Conservation (phyloP, 2,113 vertebrate genomes). For the Nycticryphes semicollaris region DNA sequence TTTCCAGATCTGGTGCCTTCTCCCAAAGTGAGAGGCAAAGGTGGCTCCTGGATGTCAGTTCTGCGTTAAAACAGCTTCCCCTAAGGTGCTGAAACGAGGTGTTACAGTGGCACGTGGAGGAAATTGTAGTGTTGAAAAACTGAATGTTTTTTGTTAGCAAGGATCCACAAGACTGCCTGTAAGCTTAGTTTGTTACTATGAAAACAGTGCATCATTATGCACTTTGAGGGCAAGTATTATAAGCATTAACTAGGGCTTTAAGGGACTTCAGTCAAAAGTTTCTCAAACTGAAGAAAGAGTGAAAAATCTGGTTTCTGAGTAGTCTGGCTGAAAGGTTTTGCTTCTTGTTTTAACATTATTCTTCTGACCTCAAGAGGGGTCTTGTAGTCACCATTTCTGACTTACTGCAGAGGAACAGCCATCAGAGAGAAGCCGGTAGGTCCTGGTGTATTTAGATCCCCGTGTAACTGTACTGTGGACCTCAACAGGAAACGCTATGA, state of each 20-base stretch:
- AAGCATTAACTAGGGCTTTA: not conserved
- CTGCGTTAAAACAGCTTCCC: not conserved
- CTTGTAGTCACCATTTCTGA: not conserved
- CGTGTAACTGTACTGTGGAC: not conserved
- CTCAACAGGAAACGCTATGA: not conserved
- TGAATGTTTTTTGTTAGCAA: not conserved
- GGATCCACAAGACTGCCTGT: not conserved
- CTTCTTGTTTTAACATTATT: not conserved
- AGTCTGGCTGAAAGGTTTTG: not conserved
- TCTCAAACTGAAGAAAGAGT: not conserved
- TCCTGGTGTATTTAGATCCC: not conserved
- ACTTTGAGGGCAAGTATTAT: not conserved
- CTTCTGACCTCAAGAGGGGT: not conserved
- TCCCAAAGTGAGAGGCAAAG: not conserved
- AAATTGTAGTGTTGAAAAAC: not conserved
- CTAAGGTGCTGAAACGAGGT: not conserved
- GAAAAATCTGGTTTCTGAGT: not conserved
- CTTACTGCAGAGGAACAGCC: not conserved
- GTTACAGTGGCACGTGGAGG: not conserved
- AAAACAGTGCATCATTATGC: not conserved
- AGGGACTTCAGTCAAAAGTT: not conserved
- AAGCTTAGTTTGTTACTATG: not conserved
- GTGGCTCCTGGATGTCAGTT: not conserved
- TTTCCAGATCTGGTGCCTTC: not conserved
- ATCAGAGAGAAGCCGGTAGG: not conserved